Evolutionary conservation across 2,888 invertebrate genomes (phyloP).

Genomic region (Caenorhabditis uteleia): DNA sequence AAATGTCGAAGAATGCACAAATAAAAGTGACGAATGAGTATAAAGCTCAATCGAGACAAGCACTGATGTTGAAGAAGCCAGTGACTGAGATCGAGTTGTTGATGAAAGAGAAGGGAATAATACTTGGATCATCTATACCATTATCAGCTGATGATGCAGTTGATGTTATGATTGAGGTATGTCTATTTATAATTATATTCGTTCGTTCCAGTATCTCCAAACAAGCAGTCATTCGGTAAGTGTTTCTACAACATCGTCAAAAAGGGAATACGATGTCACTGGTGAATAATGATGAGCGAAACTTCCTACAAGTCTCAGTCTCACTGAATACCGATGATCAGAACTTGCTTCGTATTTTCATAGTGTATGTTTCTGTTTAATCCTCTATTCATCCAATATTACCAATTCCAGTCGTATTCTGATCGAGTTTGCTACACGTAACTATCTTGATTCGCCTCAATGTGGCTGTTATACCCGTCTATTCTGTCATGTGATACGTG

Average conservation of each 20-base stretch:
- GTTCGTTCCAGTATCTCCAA: slow-evolving; percentile 12
- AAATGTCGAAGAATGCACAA: too few species aligned
- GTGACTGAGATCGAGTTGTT: slow-evolving; percentile 11
- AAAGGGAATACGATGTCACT: slow-evolving; percentile 9
- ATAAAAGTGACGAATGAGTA: too few species aligned
- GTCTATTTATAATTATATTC: not conserved
- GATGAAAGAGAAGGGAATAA: slow-evolving; percentile 25
- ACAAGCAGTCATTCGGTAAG: slow-evolving; percentile 10
- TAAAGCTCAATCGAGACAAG: slow-evolving; percentile 16
- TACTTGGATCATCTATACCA: slow-evolving; percentile 8
- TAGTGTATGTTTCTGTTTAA: slow-evolving; percentile 1
- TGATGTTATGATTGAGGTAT: slow-evolving; percentile 30
- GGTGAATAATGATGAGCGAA: slow-evolving; percentile 27
- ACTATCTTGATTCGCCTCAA: slow-evolving; percentile 11
- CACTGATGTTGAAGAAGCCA: slow-evolving; percentile 19
- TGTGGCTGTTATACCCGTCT: slow-evolving; percentile 19
- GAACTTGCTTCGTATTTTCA: slow-evolving; percentile 10
- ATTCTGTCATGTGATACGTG: slow-evolving; percentile 22
- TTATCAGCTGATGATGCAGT: slow-evolving; percentile 15
- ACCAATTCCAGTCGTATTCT: slow-evolving; percentile 17
- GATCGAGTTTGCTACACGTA: slow-evolving; percentile 9
- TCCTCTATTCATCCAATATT: not conserved
- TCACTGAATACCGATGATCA: slow-evolving; percentile 12
- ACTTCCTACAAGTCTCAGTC: slow-evolving; percentile 24
- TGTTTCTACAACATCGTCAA: slow-evolving; percentile 8